phyloP scores from a whole-genome alignment of 2,113 vertebrate species.

The Bufo gargarizans region DNA sequence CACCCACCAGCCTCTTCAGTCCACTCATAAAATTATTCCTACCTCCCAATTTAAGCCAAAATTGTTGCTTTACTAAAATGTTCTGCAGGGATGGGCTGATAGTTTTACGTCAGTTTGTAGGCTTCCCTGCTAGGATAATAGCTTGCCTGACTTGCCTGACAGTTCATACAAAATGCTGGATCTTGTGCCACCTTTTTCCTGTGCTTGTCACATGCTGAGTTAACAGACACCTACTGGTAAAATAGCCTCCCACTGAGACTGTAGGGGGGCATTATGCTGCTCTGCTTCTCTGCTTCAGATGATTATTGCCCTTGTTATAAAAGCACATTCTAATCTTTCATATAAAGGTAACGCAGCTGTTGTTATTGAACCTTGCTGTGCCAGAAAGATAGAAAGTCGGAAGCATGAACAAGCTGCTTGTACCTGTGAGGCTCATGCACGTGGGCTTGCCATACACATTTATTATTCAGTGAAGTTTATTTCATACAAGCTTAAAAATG shows the following conservation, averaged over 20 bases:
- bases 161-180: not conserved
- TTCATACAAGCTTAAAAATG: too few relatives aligned
- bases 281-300: conserved; percentile 20
- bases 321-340: not conserved
- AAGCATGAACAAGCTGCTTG: not conserved
- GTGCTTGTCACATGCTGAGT: conserved; percentile 27
- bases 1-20: not conserved
- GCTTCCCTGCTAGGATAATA: conserved; percentile 47
- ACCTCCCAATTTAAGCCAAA: conserved; percentile 7
- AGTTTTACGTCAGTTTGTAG: conserved; percentile 20
- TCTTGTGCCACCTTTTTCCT: conserved; percentile 5
- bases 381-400: not conserved
- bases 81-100: conserved; percentile 3
- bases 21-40: conserved; percentile 4
- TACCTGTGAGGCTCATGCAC: not conserved
- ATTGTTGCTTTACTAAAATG: conserved; percentile 31
- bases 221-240: conserved; percentile 35
- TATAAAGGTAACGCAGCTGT: not conserved
- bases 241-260: not conserved
- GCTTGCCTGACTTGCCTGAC: conserved; percentile 7
- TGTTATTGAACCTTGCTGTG: not conserved
- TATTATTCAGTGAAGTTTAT: too few relatives aligned
- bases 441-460: not conserved
- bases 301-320: conserved; percentile 30
- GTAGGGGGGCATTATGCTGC: not conserved